Evolutionary conservation across 2,113 vertebrate genomes (phyloP), one percentile per base, ranked within the genome.

Genomic region (Phaetusa simplex): DNA sequence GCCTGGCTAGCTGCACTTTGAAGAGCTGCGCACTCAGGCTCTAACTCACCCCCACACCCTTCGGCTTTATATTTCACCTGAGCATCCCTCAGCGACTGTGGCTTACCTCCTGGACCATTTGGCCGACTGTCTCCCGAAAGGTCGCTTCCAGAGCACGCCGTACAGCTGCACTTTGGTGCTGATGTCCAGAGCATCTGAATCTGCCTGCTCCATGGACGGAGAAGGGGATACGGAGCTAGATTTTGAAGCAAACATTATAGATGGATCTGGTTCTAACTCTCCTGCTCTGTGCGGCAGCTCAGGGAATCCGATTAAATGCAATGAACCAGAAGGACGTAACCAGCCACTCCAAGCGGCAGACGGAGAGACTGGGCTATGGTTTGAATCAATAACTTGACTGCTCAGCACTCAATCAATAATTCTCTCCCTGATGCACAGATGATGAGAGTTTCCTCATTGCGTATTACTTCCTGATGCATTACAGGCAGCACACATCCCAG

Each of bases 81-180:
- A 77, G 78, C 80, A 76, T 32, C 83, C 79, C 76, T 45, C 67
- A 16, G 69, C 16, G 2, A 6, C 36, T 5, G 32, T 17, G 29
- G 5, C 97, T 98, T 98, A 99, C 99, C 99, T 99, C 96, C 98
- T 98, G 86, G 99, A 99, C 99, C 99, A 99, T 89, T 99, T 99
- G 96, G 99, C 98, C 0, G 99, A 99, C 5, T 99, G 98, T 34
- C 99, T 98, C 95, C 99, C 99, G 1, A 99, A 99, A 12, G 99
- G 99, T 98, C 99, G 98, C 97, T 99, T 99, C 99, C 99, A 99
- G 97, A 99, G 98, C 53, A 99, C 99, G 0, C 99, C 99, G 1
- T 99, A 99, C 66, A 99, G 98, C 98, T 99, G 99, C 98, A 99
- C 99, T 97, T 99, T 99, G 97, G 99, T 99, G 98, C 99, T 99